A percentile compares a stretch with the other conserved stretches of the same genome.
These are phyloP conservation scores for Parnassius glacialis DNA, from an alignment of 2,888 invertebrate genomes.

Conservation along the genomic window DNA sequence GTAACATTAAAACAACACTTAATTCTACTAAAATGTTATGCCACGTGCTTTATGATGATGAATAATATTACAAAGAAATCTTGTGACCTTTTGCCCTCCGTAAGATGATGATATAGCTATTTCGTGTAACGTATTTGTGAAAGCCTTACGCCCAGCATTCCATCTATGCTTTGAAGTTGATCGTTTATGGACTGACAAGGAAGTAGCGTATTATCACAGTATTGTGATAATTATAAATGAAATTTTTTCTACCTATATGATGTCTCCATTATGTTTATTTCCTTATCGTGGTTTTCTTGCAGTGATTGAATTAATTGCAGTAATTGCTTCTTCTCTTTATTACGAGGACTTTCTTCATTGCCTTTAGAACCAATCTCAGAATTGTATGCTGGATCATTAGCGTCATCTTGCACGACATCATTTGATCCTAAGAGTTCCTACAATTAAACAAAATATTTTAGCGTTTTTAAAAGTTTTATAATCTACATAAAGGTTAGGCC, in stretches of 20 bases:
- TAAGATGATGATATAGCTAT: too few relatives aligned
- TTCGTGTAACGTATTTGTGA: too few relatives aligned
- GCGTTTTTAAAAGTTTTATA: background rate
- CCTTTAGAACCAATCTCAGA: conserved; percentile 39
- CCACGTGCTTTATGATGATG: too few relatives aligned
- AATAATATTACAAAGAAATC: too few relatives aligned
- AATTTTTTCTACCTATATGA: conserved; percentile 76
- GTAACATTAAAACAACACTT: too few relatives aligned
- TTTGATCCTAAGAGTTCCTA: conserved; percentile 58
- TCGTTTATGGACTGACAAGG: too few relatives aligned
- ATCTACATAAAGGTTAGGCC: background rate
- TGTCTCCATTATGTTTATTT: conserved; percentile 82
- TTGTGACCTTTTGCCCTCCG: too few relatives aligned
- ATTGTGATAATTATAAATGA: too few relatives aligned
- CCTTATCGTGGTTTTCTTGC: conserved; percentile 82
- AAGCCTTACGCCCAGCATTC: too few relatives aligned
- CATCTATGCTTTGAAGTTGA: too few relatives aligned
- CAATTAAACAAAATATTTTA: conserved; percentile 25
- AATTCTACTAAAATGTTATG: too few relatives aligned
- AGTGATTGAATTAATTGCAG: conserved; percentile 75
- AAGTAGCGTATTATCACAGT: too few relatives aligned
- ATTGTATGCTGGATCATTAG: conserved; percentile 30
- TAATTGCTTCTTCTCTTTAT: conserved; percentile 63
- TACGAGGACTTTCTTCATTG: conserved; percentile 50
- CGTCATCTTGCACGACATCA: conserved; percentile 39